phyloP scores from a whole-genome alignment of 2,113 vertebrate species.

The Columbina picui region DNA sequence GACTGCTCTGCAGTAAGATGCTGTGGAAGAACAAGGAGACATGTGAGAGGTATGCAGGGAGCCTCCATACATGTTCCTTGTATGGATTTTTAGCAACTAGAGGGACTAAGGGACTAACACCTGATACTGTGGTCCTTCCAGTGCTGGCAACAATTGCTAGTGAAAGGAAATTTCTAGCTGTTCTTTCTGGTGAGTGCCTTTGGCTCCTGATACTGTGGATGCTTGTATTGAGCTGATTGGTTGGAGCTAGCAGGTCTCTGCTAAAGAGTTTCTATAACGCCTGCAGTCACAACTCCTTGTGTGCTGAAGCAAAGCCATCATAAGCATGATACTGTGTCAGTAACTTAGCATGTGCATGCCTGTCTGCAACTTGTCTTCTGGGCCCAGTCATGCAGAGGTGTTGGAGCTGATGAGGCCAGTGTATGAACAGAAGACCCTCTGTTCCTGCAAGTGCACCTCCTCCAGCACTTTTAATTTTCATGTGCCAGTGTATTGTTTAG shows the following conservation, averaged over 20 bases:
- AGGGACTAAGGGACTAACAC: not conserved
- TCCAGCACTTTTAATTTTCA: not conserved
- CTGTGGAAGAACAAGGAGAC: not conserved
- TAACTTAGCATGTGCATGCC: not conserved
- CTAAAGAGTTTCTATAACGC: not conserved
- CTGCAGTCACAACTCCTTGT: not conserved
- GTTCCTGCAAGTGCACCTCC: not conserved
- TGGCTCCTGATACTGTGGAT: not conserved
- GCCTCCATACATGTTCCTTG: not conserved
- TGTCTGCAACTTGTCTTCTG: not conserved
- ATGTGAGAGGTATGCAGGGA: not conserved
- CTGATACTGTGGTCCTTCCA: not conserved
- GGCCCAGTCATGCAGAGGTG: not conserved
- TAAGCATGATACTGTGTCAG: not conserved
- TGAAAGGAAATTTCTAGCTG: not conserved
- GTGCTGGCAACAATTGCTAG: not conserved
- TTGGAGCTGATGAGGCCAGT: not conserved
- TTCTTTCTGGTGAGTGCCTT: not conserved
- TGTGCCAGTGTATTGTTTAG: not conserved
- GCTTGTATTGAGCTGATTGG: not conserved
- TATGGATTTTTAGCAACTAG: not conserved
- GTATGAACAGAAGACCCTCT: not conserved
- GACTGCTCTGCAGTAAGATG: not conserved
- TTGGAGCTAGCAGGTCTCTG: not conserved
- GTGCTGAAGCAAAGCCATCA: not conserved